Evolutionary conservation across 2,113 vertebrate species (phyloP), one percentile per base, ranked within the genome.

Genomic region (Scomber colias): DNA sequence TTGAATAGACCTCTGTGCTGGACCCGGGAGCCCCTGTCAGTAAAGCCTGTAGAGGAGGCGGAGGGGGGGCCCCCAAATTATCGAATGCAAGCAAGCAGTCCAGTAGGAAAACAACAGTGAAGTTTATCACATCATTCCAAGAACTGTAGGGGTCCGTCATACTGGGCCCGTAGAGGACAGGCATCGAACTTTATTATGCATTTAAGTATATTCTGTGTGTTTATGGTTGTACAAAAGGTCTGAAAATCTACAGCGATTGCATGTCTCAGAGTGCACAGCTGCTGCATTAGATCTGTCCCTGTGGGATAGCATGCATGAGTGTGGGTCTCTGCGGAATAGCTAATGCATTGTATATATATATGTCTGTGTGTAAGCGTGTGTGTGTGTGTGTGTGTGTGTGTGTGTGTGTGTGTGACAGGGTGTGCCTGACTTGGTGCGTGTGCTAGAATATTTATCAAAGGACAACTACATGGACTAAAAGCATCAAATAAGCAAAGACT

Each of bases 381-480:
- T 75, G 7, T 76, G 64, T 79, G 59, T 75, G 71, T 35, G 24
- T 76, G 64, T 79, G 59, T 75, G 71, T 35, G 24, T 71, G 50
- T 72, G 40, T 40, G 3, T 71, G 24, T 69, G 45, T 54, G 51
- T 48, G 31, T 27, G 56, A 4, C 13, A 14, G 4, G 5, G 35
- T 10, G 16, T 54, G 56, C 21, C 3, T 63, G 24, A 27, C 24
- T 27, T 2, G 24, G 57, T 71, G 66, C 46, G 19, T n/a, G 31
- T 67, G 80, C 67, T 64, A 66, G 73, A 87, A 88, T 88, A 90
- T 92, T 91, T 75, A 91, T 90, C 64, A 90, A 71, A 90, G 80
- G 72, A 77, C 63, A 79, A 64, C 75, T 9, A 12, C 56, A 54
- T 35, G 0, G 55, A 49, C 74, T 91, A 77, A 87, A 87, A 86